A percentile compares a stretch with the other conserved stretches of the same genome.
phyloP scores from a whole-genome alignment of 2,797 vertebrate genomes.

The Yasuhikotakia modesta region DNA sequence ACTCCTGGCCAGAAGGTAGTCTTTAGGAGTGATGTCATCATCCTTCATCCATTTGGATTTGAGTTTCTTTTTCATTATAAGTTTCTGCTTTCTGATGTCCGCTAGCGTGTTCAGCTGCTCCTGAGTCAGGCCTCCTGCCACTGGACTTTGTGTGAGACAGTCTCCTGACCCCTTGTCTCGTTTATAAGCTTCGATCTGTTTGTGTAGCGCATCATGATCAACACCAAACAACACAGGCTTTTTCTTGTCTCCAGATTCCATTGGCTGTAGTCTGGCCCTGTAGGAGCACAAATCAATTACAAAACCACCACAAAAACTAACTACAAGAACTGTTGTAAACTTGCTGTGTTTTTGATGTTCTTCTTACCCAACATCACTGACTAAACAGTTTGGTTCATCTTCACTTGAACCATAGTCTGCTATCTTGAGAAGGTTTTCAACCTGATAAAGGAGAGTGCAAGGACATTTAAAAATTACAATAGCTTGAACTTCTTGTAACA shows the following conservation, averaged over 20 bases:
- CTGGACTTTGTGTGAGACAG: neutral
- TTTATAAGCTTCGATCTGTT: conserved; percentile 79
- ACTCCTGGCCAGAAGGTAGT: conserved; percentile 65
- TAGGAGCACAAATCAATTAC: neutral
- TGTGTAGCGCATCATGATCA: conserved; percentile 78
- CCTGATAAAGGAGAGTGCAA: conserved; percentile 43
- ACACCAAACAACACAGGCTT: conserved; percentile 73
- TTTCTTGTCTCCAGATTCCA: conserved; percentile 12
- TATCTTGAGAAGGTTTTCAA: conserved; percentile 59
- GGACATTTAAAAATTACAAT: neutral
- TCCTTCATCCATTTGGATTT: conserved; percentile 57
- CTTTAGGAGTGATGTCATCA: conserved; percentile 66
- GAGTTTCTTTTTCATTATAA: conserved; percentile 68
- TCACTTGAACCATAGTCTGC: conserved; percentile 63
- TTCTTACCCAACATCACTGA: conserved; percentile 38
- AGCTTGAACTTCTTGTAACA: neutral
- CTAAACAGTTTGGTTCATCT: conserved; percentile 10
- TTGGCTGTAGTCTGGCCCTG: conserved; percentile 45
- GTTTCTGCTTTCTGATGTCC: conserved; percentile 64
- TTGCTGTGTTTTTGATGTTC: neutral
- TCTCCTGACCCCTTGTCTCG: conserved; percentile 60
- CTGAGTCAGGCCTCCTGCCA: conserved; percentile 54
- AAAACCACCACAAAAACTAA: neutral
- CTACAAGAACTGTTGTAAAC: neutral
- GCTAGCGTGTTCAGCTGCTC: conserved; percentile 65